Conservation (phyloP, 2,888 invertebrate species). For the Tinea semifulvella region DNA sequence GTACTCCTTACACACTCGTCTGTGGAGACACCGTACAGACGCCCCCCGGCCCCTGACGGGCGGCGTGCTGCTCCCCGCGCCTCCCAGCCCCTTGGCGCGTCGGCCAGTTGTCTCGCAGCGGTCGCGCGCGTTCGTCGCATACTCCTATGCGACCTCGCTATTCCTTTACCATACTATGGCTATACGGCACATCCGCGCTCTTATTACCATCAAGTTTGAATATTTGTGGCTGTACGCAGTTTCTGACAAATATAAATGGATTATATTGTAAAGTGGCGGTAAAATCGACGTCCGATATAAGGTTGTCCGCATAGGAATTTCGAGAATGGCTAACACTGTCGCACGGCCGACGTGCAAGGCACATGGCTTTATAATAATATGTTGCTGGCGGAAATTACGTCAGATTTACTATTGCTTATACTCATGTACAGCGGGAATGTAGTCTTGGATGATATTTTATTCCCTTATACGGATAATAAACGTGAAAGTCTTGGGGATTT, state of each 20-base stretch:
- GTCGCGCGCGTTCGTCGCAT: constrained; percentile 61
- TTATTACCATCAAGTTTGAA: constrained; percentile 56
- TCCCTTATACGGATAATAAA: constrained; percentile 25
- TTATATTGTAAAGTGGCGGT: constrained; percentile 62
- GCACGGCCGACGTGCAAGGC: constrained; percentile 59
- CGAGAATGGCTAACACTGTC: constrained; percentile 46
- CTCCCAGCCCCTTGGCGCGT: constrained; percentile 22
- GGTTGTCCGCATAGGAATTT: constrained; percentile 57
- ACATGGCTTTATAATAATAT: constrained; percentile 59
- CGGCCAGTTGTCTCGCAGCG: constrained; percentile 57
- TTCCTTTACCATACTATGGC: constrained; percentile 56
- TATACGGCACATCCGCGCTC: constrained; percentile 60
- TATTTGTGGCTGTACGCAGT: constrained; percentile 63
- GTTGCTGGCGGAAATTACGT: constrained; percentile 50
- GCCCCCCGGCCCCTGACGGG: constrained; percentile 23
- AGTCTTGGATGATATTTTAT: constrained; percentile 28
- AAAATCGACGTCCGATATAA: constrained; percentile 38
- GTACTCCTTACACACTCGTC: neutral
- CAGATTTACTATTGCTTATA: constrained; percentile 20
- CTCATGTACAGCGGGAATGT: constrained; percentile 25
- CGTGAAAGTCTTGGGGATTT: constrained; percentile 33
- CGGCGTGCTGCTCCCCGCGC: constrained; percentile 23
- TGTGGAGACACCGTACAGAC: constrained; percentile 48
- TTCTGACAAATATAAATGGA: constrained; percentile 62
- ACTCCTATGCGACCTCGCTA: constrained; percentile 50